Base-by-base conservation (phyloP, 1,140 invertebrate genomes). In the Drosophila eugracilis region DNA sequence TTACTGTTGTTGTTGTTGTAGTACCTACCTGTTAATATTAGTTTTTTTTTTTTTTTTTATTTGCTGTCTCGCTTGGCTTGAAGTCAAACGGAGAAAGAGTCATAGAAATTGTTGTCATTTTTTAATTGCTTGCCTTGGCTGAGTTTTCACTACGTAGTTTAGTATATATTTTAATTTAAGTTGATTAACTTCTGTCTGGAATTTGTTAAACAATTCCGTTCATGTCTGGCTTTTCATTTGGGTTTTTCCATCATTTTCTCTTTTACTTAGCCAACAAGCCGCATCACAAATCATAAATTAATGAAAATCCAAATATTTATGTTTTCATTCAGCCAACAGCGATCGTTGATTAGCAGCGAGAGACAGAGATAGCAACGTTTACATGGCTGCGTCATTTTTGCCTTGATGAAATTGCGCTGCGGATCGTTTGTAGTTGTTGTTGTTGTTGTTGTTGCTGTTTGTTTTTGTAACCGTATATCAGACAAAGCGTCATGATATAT, bases 131-230 rank as follows among this genome's bases (percentile, higher is more conserved):
- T 60, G 47, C 37, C 55, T 21, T 36, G 22, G 37, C 19, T 59
- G 28, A 9, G 47, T 41, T 60, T 69, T 42, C 60, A 42, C 52
- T 60, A 41, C 66, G 74, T 75, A 80, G 63, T 67, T 30, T 62
- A 32, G 10, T 32, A 32, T 75, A 81, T 74, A 88, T 86, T 86
- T 86, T 81, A 71, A 86, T 86, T 86, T 81, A 49, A 81, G 58
- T 88, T 88, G 77, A 88, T 86, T 86, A 80, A 81, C 67, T 73
- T 65, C 60, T 53, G 69, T 76, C 73, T 85, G 72, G 50, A 75
- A 69, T 67, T 63, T 50, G 55, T 53, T 54, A 58, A 55, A 58
- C 53, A 71, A 75, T 71, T 59, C 57, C 57, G 75, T 50, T 59
- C 55, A 66, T 74, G 34, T 30, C 59, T 53, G 41, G 48, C 63